A percentile compares a stretch with the other conserved stretches of the same genome.
Conservation (phyloP, 2,888 invertebrate genomes). For the Scotopteryx bipunctaria region DNA sequence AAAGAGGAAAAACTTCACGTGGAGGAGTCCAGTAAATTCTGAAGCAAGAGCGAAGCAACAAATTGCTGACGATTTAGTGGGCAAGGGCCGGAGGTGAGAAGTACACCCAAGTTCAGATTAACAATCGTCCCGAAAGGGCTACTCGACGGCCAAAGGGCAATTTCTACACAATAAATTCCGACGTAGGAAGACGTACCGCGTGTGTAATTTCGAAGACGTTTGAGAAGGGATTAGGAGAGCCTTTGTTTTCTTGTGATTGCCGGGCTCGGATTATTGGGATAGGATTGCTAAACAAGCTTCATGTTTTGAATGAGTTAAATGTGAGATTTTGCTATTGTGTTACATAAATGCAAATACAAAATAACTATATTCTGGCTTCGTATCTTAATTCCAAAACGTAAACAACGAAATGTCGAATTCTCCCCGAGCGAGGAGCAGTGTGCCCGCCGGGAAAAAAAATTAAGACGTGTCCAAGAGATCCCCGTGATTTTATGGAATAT, state of each 20-base stretch:
- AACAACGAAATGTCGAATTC: no score
- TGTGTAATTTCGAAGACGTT: conserved; percentile 24
- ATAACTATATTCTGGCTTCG: no score
- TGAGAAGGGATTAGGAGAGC: conserved; percentile 18
- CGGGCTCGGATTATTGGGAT: conserved; percentile 6
- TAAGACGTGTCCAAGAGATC: no score
- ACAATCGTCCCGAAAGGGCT: conserved; percentile 45
- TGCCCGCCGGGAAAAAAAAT: no score
- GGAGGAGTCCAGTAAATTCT: conserved; percentile 40
- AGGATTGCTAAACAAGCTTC: background rate
- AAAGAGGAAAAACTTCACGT: conserved; percentile 29
- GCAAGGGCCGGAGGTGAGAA: conserved; percentile 68
- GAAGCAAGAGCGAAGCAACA: conserved; percentile 46
- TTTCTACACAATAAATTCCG: conserved; percentile 53
- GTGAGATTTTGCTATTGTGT: background rate
- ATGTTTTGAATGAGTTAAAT: background rate
- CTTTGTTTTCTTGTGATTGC: conserved; percentile 13
- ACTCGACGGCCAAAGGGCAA: conserved; percentile 55
- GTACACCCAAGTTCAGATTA: conserved; percentile 72
- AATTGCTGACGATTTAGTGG: conserved; percentile 58
- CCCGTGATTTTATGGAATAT: no score
- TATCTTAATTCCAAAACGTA: no score
- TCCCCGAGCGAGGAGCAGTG: no score
- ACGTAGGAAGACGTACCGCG: conserved; percentile 14
- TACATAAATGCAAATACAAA: no score